A percentile compares a stretch with the other conserved stretches of the same genome.
phyloP scores from a whole-genome alignment of 2,113 vertebrate genomes.

The Gymnobelideus leadbeateri region DNA sequence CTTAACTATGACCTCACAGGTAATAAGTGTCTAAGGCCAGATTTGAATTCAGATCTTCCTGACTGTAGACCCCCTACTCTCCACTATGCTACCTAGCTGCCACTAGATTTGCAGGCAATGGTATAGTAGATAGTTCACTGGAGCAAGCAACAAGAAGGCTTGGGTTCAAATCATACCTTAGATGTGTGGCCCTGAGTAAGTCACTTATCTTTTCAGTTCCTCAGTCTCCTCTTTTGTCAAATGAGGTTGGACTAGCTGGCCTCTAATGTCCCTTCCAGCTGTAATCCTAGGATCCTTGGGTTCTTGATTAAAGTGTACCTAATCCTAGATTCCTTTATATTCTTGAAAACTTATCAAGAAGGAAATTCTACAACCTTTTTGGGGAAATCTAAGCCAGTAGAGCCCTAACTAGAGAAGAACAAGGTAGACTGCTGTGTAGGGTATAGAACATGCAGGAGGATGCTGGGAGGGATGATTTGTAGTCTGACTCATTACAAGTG shows the following conservation, averaged over 20 bases:
- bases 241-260: background rate
- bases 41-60: background rate
- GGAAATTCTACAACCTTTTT: background rate
- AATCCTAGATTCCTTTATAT: background rate
- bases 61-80: background rate
- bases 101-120: background rate
- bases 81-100: background rate
- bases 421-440: background rate
- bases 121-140: background rate
- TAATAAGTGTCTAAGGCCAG: background rate
- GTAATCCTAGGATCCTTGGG: background rate
- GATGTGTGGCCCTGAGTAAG: background rate
- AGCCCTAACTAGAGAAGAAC: background rate
- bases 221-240: background rate
- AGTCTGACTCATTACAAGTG: background rate
- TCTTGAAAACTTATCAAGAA: background rate
- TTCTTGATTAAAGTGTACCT: background rate
- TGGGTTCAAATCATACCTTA: background rate
- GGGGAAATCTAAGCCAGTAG: background rate
- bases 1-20: background rate
- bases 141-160: background rate
- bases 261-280: background rate
- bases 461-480: background rate
- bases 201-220: no score
- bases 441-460: background rate